Evolutionary conservation across 2,113 vertebrate species (phyloP).

Genomic region (Urocitellus parryii): DNA sequence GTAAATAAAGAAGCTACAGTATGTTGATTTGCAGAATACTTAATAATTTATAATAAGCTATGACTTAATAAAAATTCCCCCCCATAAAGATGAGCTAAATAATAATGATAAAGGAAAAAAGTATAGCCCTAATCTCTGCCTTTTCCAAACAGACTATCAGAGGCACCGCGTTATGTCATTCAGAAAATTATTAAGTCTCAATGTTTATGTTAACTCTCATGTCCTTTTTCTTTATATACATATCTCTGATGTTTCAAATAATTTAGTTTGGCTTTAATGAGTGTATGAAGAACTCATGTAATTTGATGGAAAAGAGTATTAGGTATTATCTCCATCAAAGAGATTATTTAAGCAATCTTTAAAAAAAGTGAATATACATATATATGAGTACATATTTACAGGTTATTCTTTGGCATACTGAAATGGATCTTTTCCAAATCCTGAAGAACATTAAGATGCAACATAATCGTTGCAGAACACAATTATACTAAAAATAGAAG

Average conservation of each 20-base stretch:
- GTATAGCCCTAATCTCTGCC: background rate
- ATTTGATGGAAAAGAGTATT: background rate
- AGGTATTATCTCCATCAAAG: background rate
- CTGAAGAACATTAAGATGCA: background rate
- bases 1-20: background rate
- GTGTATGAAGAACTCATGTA: background rate
- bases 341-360: background rate
- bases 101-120: background rate
- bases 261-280: background rate
- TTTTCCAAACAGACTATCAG: background rate
- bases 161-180: background rate
- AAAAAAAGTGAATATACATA: background rate
- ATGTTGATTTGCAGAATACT: background rate
- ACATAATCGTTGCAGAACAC: background rate
- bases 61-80: slow-evolving; percentile 15
- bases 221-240: background rate
- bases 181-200: background rate
- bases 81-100: background rate
- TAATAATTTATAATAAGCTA: slow-evolving; percentile 37
- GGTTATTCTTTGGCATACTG: background rate
- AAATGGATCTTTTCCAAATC: background rate
- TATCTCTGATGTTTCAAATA: background rate
- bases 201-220: background rate
- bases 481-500: slow-evolving; percentile 38
- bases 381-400: background rate